Percentiles rank a stretch among this genome's conserved stretches.
Evolutionary conservation across 1,140 invertebrate species (phyloP).

Genomic region (Cyrtorhinus lividipennis): DNA sequence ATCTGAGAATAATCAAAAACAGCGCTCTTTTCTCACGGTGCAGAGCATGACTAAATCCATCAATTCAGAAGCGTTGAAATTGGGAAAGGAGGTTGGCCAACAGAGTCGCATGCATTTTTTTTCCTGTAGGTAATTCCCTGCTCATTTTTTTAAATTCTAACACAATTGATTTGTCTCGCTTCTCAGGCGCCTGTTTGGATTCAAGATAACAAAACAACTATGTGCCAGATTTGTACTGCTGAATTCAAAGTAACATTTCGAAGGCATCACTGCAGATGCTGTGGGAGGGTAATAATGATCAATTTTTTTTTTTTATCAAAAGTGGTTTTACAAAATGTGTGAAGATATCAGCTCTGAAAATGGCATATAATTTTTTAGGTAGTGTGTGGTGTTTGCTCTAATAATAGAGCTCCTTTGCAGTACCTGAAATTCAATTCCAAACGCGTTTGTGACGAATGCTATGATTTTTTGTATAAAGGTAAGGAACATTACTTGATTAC

Average conservation of each 20-base stretch:
- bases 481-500: too few relatives aligned
- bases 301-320: slow-evolving; percentile 3
- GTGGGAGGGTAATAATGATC: slow-evolving; percentile 65
- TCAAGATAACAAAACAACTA: slow-evolving; percentile 50
- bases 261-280: slow-evolving; percentile 58
- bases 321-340: background rate
- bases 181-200: slow-evolving; percentile 47
- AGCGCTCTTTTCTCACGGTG: slow-evolving; percentile 36
- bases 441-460: slow-evolving; percentile 45
- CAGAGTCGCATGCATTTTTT: too few relatives aligned
- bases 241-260: slow-evolving; percentile 58
- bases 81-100: slow-evolving; percentile 27
- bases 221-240: slow-evolving; percentile 55
- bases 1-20: slow-evolving; percentile 37
- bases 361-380: slow-evolving; percentile 43
- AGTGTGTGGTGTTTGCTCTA: slow-evolving; percentile 53
- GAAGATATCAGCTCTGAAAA: background rate
- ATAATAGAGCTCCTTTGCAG: slow-evolving; percentile 46
- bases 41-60: slow-evolving; percentile 26
- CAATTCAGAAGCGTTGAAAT: slow-evolving; percentile 27
- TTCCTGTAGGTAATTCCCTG: too few relatives aligned
- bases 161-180: background rate
- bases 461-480: slow-evolving; percentile 33
- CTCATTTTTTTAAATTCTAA: too few relatives aligned
- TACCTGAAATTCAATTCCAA: slow-evolving; percentile 43